Evolutionary conservation across 2,113 vertebrate genomes (phyloP), one percentile per base, ranked within the genome.

Genomic region (Fregata magnificens): DNA sequence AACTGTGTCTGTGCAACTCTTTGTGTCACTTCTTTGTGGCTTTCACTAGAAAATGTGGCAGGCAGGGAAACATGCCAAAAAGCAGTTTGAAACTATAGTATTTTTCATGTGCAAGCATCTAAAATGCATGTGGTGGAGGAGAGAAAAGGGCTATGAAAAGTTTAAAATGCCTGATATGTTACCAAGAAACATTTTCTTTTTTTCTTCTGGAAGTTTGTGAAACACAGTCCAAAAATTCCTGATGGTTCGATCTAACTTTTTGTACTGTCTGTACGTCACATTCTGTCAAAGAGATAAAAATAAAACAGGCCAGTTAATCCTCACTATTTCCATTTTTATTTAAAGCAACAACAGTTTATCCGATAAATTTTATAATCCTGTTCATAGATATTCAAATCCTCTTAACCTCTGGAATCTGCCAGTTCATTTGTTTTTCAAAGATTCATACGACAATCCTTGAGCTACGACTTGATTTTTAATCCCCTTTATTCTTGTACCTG

Each of bases 201-300:
- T 88, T 89, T 98, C 91, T 93, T 98, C 98, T 59, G 93, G 53
- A 49, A 98, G 85, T 19, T 94, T 24, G 21, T 86, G 76, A 97
- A 98, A 98, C 65, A 98, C 95, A 16, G 22, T 28, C 98, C 98
- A 98, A 95, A 98, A 98, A 87, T 97, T 92, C 85, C 65, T 83
- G 83, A 98, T 97, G 29, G 94, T 96, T 84, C 9, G 26, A 96
- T 98, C 97, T 26, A 31, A 89, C 15, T 50, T 21, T 3, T 32
- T 3, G 63, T 97, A 98, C 3, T 0, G 0, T 0, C 0, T 0
- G 16, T 98, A 98, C 0, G 0, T 13, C 38, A 79, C 94, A 24
- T 91, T 96, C 98, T 98, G 96, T 80, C 11, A 12, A 67, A 90
- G 58, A 95, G 67, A 91, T 16, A 95, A 94, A 96, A 96, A 90